phyloP scores from a whole-genome alignment of 2,113 vertebrate genomes.

The Chrysemys picta region DNA sequence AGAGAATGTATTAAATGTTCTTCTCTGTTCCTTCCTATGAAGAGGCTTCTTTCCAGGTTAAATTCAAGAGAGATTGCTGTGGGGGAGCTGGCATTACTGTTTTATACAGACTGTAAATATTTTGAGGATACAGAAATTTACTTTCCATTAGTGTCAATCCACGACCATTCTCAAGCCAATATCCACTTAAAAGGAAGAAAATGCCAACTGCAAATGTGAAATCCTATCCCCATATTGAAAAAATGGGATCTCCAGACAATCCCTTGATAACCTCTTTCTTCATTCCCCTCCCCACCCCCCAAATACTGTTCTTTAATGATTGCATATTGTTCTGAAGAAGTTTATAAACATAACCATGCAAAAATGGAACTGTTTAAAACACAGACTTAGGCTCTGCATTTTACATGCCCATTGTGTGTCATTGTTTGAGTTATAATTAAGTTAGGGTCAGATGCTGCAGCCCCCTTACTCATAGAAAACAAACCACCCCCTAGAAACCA shows the following conservation, averaged over 20 bases:
- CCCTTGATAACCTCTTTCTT: background rate
- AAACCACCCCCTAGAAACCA: background rate
- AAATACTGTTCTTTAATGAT: background rate
- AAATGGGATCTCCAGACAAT: background rate
- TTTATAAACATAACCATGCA: background rate
- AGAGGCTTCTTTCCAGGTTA: conserved; percentile 24
- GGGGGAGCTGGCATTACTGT: conserved; percentile 24
- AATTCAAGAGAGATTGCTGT: conserved; percentile 4
- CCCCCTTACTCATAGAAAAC: background rate
- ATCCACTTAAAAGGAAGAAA: background rate
- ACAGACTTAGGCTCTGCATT: background rate
- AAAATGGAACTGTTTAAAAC: background rate
- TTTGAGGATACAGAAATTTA: conserved; percentile 5
- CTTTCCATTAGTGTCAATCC: conserved; percentile 9
- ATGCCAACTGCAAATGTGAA: background rate
- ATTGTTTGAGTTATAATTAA: background rate
- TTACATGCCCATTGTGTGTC: background rate
- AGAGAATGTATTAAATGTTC: conserved; percentile 34
- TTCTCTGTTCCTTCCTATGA: conserved; percentile 16
- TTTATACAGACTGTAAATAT: conserved; percentile 1
- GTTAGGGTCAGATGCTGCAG: accelerated
- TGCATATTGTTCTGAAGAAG: background rate
- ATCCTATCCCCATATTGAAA: background rate
- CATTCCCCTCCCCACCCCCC: accelerated
- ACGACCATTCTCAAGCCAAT: background rate